These are phyloP conservation scores for Mormyrus lacerda DNA, from an alignment of 2,113 vertebrate genomes.

Conservation along the genomic window DNA sequence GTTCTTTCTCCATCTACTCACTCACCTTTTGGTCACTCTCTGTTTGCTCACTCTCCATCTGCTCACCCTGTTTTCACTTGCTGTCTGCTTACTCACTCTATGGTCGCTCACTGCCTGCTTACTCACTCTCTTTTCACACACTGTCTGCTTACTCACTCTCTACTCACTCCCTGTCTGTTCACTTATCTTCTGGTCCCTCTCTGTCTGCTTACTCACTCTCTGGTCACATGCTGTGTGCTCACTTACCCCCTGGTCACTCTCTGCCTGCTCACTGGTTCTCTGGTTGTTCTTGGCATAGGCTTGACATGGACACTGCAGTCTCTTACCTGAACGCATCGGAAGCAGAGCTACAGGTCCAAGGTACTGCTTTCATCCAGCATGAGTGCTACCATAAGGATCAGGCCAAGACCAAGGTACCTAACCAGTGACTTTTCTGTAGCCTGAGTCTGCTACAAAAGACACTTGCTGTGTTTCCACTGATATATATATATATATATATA, in stretches of 20 bases:
- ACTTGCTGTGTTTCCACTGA: background rate
- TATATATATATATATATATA: background rate
- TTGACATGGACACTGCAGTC: conserved; percentile 78
- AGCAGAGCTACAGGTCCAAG: conserved; percentile 76
- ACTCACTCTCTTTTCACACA: background rate
- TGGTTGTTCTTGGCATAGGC: conserved; percentile 49
- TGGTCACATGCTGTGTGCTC: too few relatives aligned
- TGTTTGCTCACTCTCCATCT: background rate
- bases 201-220: background rate
- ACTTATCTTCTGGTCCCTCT: background rate
- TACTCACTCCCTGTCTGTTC: background rate
- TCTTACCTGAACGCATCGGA: conserved; percentile 77
- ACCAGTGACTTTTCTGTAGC: background rate
- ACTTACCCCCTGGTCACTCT: background rate
- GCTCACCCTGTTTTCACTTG: background rate
- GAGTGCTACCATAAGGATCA: conserved; percentile 84
- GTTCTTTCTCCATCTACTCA: background rate
- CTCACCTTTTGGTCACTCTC: background rate
- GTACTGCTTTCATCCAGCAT: conserved; percentile 85
- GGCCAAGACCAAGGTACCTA: conserved; percentile 79
- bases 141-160: background rate
- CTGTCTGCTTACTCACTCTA: background rate
- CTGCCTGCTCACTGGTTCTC: background rate
- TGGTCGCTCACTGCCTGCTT: background rate
- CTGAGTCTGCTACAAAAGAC: background rate